Percentiles rank a stretch among this genome's conserved stretches.
These are phyloP conservation scores for Pangasius larnaudii DNA, from an alignment of 2,797 vertebrate species.

Conservation along the genomic window DNA sequence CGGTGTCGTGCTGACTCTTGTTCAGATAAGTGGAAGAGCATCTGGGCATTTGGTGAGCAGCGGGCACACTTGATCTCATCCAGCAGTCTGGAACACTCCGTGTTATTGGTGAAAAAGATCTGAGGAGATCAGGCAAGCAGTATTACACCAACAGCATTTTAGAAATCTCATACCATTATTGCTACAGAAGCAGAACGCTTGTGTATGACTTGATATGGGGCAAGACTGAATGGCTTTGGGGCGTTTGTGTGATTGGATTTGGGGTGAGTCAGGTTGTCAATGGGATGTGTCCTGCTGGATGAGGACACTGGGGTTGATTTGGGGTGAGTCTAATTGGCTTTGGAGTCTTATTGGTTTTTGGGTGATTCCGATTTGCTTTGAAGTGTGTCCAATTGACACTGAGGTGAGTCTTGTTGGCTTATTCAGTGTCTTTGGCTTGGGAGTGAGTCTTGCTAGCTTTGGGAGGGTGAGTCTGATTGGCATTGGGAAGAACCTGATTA, in stretches of 20 bases:
- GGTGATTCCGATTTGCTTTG: not conserved
- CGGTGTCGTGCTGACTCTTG: slow-evolving; percentile 84
- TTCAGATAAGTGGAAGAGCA: slow-evolving; percentile 89
- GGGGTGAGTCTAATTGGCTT: not conserved
- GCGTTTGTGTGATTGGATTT: not conserved
- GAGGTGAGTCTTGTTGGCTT: not conserved
- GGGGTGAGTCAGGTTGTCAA: not conserved
- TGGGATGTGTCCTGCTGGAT: not conserved
- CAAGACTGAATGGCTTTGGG: not conserved
- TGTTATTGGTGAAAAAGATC: slow-evolving; percentile 97
- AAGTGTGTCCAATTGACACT: not conserved
- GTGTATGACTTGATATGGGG: not conserved
- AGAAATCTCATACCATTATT: not conserved
- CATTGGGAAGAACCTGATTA: not conserved
- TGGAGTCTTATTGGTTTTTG: not conserved
- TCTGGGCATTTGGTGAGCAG: slow-evolving; percentile 96
- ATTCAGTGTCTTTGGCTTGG: not conserved
- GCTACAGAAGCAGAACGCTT: not conserved
- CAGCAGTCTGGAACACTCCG: slow-evolving; percentile 93
- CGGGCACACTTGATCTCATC: slow-evolving; percentile 97
- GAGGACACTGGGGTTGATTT: not conserved
- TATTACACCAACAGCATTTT: not conserved
- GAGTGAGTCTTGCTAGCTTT: not conserved
- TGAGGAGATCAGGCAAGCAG: slow-evolving; percentile 68
- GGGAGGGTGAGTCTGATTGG: not conserved